Base-by-base conservation (phyloP, 2,797 vertebrate genomes). In the Mormyrops boulengeri region DNA sequence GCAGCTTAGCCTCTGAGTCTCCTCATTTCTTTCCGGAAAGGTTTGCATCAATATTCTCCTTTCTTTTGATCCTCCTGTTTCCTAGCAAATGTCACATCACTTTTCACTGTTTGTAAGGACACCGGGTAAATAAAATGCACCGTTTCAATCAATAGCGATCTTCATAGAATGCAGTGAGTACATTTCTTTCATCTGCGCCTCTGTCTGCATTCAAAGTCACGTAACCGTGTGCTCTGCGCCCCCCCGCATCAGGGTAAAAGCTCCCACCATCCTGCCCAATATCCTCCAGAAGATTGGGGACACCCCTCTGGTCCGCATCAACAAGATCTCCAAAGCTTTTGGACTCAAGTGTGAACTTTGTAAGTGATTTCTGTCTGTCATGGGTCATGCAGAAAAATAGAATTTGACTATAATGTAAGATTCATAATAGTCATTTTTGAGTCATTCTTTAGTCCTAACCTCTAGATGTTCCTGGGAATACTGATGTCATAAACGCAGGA, bases 281-380 rank as follows among this genome's bases (percentile, higher is more conserved):
- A 97, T 99, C 92, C 95, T 99, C 52, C 88, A 93, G 66, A 95
- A 96, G 90, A 97, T 98, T 19, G 97, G 97, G 50, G 88, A 97
- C 62, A 98, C 98, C 0, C 97, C 98, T 0, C 38, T 99, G 93
- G 96, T 99, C 91, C 94, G 94, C 52, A 93, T 99, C 93, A 98
- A 98, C 94, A 97, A 96, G 94, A 96, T 98, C 14, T 95, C 96
- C 17, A 97, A 96, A 92, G 92, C 93, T 1, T 96, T 95, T 1
- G 97, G 97, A 69, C 94, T 99, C 50, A 97, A 98, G 95, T 98
- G 97, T 91, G 97, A 99, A 89, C 95, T 99, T 57, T 92, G 98
- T 98, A 92, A 98, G 98, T 98, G 19, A 55, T 49, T n/a, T 12
- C 14, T 73, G 12, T 38, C 69, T 77, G 14, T 19, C 17, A 8